Percentiles rank a stretch among this genome's conserved stretches.
Evolutionary conservation across 2,888 invertebrate genomes (phyloP).

Genomic region (Cenopis cana): DNA sequence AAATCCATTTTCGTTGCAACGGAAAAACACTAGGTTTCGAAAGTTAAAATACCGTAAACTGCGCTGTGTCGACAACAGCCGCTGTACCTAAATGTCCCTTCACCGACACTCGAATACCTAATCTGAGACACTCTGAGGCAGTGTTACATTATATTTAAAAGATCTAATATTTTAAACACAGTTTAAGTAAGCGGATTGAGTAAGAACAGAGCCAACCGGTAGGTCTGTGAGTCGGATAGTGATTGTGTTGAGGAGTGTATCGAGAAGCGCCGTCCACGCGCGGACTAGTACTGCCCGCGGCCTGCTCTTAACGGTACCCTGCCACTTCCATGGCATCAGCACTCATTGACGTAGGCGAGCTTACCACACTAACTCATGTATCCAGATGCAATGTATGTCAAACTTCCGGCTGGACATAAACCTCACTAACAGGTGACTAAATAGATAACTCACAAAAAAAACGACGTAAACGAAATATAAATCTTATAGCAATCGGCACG

Average conservation of each 20-base stretch:
- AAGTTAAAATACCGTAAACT: conserved; percentile 20
- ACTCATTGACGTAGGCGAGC: conserved; percentile 32
- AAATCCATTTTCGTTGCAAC: conserved; percentile 65
- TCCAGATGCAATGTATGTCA: conserved; percentile 31
- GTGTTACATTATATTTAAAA: conserved; percentile 10
- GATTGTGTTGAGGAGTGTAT: conserved; percentile 7
- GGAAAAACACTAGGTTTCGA: conserved; percentile 18
- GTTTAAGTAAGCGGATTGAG: conserved; percentile 16
- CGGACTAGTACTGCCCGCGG: conserved; percentile 18
- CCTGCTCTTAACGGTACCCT: conserved; percentile 37
- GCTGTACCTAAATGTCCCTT: conserved; percentile 51
- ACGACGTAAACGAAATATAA: neutral
- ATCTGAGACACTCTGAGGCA: neutral
- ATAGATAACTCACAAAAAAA: neutral
- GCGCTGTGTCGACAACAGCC: conserved; percentile 5
- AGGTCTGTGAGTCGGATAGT: neutral
- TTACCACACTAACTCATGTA: conserved; percentile 16
- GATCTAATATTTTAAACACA: neutral
- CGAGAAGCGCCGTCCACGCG: conserved; percentile 22
- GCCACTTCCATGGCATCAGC: conserved; percentile 39
- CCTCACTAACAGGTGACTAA: neutral
- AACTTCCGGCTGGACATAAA: conserved; percentile 17
- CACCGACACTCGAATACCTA: conserved; percentile 55
- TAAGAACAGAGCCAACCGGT: conserved; percentile 19
- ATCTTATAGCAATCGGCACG: neutral